phyloP scores from a whole-genome alignment of 2,113 vertebrate species.

The Odocoileus hemionus region DNA sequence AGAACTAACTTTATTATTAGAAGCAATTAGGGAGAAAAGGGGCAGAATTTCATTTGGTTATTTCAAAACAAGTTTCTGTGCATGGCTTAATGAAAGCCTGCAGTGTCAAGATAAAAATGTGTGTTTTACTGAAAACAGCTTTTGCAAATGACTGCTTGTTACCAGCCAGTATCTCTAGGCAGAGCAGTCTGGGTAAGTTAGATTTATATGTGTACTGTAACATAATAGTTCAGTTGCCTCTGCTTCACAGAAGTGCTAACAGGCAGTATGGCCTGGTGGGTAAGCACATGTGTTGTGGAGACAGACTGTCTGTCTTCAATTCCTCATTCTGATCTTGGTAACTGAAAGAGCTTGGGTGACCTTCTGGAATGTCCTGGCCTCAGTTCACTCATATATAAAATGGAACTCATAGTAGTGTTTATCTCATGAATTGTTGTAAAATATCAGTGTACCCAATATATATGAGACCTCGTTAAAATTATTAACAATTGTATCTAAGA shows the following conservation, averaged over 20 bases:
- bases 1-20: slow-evolving; percentile 77
- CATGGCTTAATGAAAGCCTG: slow-evolving; percentile 64
- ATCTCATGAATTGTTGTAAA: neutral
- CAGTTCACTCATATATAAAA: neutral
- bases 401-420: neutral
- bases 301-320: neutral
- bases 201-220: slow-evolving; percentile 45
- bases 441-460: neutral
- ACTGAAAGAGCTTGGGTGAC: neutral
- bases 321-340: neutral
- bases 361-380: neutral
- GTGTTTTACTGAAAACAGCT: slow-evolving; percentile 73
- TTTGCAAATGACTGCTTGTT: slow-evolving; percentile 70
- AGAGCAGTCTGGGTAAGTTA: neutral
- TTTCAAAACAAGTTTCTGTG: slow-evolving; percentile 76
- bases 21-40: slow-evolving; percentile 74
- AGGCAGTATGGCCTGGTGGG: neutral
- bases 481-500: neutral
- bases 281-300: neutral
- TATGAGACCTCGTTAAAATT: neutral
- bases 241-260: neutral
- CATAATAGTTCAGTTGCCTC: slow-evolving; percentile 42
- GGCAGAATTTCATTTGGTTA: slow-evolving; percentile 77
- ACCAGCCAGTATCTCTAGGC: slow-evolving; percentile 38
- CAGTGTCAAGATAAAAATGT: slow-evolving; percentile 77